These are phyloP conservation scores for Onychostoma macrolepis DNA, from an alignment of 2,113 vertebrate genomes.

Conservation along the genomic window DNA sequence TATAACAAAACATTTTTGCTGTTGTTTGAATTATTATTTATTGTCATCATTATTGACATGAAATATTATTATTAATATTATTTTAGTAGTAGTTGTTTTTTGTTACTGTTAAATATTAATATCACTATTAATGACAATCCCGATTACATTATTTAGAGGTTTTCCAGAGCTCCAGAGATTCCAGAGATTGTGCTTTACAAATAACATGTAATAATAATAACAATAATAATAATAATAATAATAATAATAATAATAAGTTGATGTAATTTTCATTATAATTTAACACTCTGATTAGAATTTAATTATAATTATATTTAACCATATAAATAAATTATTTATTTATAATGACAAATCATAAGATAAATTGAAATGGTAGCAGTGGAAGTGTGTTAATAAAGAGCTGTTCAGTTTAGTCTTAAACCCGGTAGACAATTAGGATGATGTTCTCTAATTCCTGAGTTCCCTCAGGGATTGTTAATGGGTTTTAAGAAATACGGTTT, in stretches of 20 bases:
- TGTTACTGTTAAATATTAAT: too few species aligned
- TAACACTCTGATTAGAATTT: neutral
- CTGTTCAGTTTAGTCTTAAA: neutral
- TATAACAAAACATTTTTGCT: too few species aligned
- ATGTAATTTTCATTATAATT: neutral
- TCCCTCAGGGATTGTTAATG: neutral
- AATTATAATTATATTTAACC: neutral
- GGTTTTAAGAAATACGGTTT: neutral
- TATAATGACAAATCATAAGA: neutral
- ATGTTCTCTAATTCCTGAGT: neutral
- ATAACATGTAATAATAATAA: too few species aligned
- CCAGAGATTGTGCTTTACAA: too few species aligned
- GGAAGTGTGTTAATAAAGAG: neutral
- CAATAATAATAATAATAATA: neutral
- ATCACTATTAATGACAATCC: too few species aligned
- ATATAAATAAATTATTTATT: neutral
- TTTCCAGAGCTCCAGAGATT: too few species aligned
- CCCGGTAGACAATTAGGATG: neutral
- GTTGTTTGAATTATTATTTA: too few species aligned
- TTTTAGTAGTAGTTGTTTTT: too few species aligned
- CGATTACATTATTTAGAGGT: too few species aligned
- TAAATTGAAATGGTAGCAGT: neutral
- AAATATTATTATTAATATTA: neutral
- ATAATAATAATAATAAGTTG: neutral
- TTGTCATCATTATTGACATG: too few species aligned